A percentile compares a stretch with the other conserved stretches of the same genome.
These are phyloP conservation scores for Autographa gamma DNA, from an alignment of 2,888 invertebrate species.

Conservation along the genomic window DNA sequence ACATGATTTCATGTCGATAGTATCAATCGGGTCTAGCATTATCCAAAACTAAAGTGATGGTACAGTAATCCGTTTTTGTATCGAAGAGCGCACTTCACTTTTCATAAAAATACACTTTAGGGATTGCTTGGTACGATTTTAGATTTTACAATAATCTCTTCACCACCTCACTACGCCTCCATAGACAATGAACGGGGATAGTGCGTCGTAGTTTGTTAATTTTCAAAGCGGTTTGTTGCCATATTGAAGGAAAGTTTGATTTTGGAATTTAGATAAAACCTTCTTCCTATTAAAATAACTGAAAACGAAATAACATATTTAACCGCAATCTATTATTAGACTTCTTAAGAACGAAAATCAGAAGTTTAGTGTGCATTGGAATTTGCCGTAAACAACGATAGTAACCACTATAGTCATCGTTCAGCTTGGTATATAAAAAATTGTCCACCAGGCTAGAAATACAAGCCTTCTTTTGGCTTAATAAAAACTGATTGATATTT, in stretches of 20 bases:
- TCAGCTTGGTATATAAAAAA: no score
- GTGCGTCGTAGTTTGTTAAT: conserved; percentile 36
- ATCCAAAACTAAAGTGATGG: conserved; percentile 68
- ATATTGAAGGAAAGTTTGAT: conserved; percentile 7
- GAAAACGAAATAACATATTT: background rate
- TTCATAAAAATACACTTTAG: conserved; percentile 50
- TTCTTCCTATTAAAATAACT: background rate
- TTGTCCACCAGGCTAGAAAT: no score
- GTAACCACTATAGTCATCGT: no score
- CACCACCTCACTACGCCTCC: conserved; percentile 60
- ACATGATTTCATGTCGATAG: conserved; percentile 80
- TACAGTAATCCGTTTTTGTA: conserved; percentile 63
- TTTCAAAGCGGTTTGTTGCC: conserved; percentile 25
- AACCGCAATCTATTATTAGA: no score
- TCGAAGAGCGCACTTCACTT: conserved; percentile 64
- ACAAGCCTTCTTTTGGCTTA: no score
- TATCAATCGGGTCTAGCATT: conserved; percentile 74
- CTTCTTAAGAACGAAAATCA: no score
- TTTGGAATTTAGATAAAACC: background rate
- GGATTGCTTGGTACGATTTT: conserved; percentile 46
- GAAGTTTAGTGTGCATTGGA: no score
- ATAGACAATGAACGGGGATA: conserved; percentile 55
- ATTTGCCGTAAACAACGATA: no score
- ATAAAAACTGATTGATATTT: no score
- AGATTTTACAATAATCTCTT: conserved; percentile 44